Evolutionary conservation across 2,888 invertebrate genomes (phyloP), one percentile per base, ranked within the genome.

Genomic region (Eudemis profundana): DNA sequence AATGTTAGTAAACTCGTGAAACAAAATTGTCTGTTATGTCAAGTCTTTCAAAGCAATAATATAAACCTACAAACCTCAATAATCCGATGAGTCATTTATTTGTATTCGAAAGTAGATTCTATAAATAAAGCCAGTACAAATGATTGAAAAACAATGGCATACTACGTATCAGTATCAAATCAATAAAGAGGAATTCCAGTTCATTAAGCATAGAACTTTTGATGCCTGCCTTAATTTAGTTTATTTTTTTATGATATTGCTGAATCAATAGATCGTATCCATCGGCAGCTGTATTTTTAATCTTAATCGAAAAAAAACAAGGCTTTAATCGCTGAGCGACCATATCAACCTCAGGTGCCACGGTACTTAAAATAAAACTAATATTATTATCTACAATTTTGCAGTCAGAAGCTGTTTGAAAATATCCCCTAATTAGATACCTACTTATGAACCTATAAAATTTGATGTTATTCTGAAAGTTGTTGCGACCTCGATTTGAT

Each of bases 381-480:
- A n/a, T n/a, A n/a, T n/a, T n/a, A n/a, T n/a, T n/a, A 42, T 42
- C 50, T 17, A 38, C 5, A 4, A 23, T 23, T 23, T 23, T 5
- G 23, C 23, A n/a, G n/a, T 5, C 23, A 19, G 3, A 17, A n/a
- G 38, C 8, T 7, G n/a, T 38, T 10, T 7, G 15, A 33, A 38
- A 38, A 53, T 19, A 36, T 23, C 40, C n/a, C 47, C 21, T 47
- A 47, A 61, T 61, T 10, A 44, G 33, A 42, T 23, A 38, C 27
- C 23, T 17, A 29, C 27, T 36, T 17, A 29, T 17, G 19, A 38
- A 40, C 46, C 17, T 29, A 36, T 50, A 36, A 36, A 49, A 7
- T 19, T 49, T 36, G 42, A 44, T 44, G 42, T 36, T 23, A 64
- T 66, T 53, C 46, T 27, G 42, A 67, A 67, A 59, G 67, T 62